A percentile compares a stretch with the other conserved stretches of the same genome.
These are phyloP conservation scores for Pristis pectinata DNA, from an alignment of 2,797 vertebrate species.

Conservation along the genomic window DNA sequence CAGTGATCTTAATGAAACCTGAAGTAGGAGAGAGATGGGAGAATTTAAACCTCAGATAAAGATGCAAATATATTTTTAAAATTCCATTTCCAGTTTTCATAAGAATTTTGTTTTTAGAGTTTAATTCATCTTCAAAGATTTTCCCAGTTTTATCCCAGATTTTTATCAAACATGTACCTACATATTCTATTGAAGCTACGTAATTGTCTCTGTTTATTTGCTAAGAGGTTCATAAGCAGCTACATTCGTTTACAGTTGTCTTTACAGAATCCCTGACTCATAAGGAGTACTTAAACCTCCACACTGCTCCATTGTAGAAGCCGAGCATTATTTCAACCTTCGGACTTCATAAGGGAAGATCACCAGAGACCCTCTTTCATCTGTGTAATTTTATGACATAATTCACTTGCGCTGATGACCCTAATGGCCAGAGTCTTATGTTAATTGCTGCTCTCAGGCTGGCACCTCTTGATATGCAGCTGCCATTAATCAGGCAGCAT, in stretches of 20 bases:
- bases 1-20: background rate
- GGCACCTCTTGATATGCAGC: background rate
- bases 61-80: background rate
- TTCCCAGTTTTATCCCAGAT: background rate
- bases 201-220: background rate
- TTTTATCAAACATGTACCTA: background rate
- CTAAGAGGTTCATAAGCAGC: background rate
- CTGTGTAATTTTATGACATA: background rate
- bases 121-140: background rate
- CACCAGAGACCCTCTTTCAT: background rate
- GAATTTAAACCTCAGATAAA: background rate
- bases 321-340: background rate
- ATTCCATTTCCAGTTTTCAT: background rate
- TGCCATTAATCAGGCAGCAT: background rate
- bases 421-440: too few species aligned
- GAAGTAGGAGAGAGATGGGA: background rate
- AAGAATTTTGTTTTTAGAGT: background rate
- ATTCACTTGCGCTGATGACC: background rate
- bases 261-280: background rate
- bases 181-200: background rate
- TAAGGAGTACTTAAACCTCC: background rate
- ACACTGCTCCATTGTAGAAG: background rate
- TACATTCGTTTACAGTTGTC: background rate
- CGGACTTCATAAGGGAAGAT: background rate
- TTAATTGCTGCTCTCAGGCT: background rate